A percentile compares a stretch with the other conserved stretches of the same genome.
These are phyloP conservation scores for Scomber colias DNA, from an alignment of 2,113 vertebrate species.

Conservation along the genomic window DNA sequence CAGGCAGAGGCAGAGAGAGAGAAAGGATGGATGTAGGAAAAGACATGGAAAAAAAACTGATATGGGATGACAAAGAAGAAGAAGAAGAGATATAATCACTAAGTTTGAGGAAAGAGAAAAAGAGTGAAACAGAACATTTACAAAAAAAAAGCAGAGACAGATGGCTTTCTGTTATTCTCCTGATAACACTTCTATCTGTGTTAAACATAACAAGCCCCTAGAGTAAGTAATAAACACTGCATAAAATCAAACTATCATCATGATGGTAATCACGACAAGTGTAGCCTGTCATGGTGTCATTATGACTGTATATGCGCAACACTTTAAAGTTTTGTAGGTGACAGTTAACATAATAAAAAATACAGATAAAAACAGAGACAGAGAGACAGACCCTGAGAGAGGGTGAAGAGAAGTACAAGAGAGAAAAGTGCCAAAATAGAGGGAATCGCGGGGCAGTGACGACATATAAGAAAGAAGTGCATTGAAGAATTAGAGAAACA, in stretches of 20 bases:
- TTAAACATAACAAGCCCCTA: slow-evolving; percentile 73
- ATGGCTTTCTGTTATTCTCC: slow-evolving; percentile 68
- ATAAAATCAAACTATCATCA: slow-evolving; percentile 71
- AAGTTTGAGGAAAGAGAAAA: slow-evolving; percentile 26
- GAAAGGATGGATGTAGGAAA: neutral
- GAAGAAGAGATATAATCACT: neutral
- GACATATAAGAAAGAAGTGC: slow-evolving; percentile 1
- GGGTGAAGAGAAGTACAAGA: neutral
- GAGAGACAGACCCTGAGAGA: neutral
- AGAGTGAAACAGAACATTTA: slow-evolving; percentile 17
- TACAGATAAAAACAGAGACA: slow-evolving; percentile 5
- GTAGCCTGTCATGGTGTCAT: slow-evolving; percentile 64
- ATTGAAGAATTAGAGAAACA: neutral
- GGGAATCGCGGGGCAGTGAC: neutral
- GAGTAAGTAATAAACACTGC: slow-evolving; percentile 70
- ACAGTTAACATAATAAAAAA: slow-evolving; percentile 42
- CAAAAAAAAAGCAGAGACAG: slow-evolving; percentile 49
- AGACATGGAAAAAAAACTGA: neutral
- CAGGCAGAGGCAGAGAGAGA: no score
- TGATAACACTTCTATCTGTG: slow-evolving; percentile 59
- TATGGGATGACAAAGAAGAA: neutral
- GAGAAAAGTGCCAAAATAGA: neutral
- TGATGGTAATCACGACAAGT: slow-evolving; percentile 69
- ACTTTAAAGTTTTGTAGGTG: slow-evolving; percentile 38
- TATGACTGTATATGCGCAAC: slow-evolving; percentile 47